Percentiles rank a stretch among this genome's conserved stretches.
Evolutionary conservation across 1,140 invertebrate species (phyloP).

Genomic region (Hylyphantes graminicola): DNA sequence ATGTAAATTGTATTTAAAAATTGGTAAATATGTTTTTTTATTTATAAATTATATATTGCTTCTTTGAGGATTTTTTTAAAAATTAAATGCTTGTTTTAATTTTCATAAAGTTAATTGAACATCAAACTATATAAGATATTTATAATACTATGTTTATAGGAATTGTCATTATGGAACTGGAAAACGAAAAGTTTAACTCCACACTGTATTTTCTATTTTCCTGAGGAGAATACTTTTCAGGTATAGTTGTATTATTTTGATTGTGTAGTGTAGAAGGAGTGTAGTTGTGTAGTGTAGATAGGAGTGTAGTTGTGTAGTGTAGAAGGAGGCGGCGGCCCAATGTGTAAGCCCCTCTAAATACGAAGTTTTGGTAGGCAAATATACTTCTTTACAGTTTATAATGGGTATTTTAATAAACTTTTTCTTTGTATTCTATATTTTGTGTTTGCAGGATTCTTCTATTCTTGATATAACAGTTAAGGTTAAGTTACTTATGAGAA

Average conservation of each 20-base stretch:
- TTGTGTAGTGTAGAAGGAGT: too few relatives aligned
- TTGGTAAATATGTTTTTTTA: neutral
- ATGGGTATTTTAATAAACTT: too few relatives aligned
- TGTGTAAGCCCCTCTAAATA: neutral
- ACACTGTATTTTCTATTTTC: neutral
- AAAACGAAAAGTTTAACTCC: neutral
- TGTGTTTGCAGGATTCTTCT: too few relatives aligned
- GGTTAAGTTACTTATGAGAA: too few relatives aligned
- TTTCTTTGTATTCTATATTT: too few relatives aligned
- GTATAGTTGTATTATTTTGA: constrained; percentile 3
- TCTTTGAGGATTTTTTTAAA: neutral
- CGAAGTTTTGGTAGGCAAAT: too few relatives aligned
- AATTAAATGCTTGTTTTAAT: neutral
- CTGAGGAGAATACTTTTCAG: constrained; percentile 3
- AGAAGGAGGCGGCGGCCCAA: neutral
- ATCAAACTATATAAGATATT: neutral
- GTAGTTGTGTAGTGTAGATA: too few relatives aligned
- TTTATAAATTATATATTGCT: neutral
- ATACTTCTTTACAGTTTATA: too few relatives aligned
- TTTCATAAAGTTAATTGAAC: neutral
- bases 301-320: too few relatives aligned
- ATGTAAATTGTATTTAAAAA: neutral
- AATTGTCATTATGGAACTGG: constrained; percentile 41
- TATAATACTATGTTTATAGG: neutral
- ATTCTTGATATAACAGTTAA: too few relatives aligned